Base-by-base conservation (phyloP, 1,140 invertebrate species). In the Delia radicum region DNA sequence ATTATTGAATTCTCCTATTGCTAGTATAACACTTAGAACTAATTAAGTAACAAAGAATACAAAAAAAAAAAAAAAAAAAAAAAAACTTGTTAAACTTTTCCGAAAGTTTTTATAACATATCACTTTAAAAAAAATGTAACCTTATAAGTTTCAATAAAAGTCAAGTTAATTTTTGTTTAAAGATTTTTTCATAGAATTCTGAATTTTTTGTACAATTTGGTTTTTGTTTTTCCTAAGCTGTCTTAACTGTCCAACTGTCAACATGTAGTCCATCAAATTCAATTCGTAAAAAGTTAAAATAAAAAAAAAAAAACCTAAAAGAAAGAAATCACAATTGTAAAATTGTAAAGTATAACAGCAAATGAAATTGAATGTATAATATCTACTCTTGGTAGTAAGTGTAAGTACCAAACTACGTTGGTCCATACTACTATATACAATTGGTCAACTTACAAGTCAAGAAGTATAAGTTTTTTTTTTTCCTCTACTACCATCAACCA, bases 211-310 rank as follows among this genome's bases (percentile, higher is more conserved):
- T n/a, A n/a, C n/a, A n/a, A n/a, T 28, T 65, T 29, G 28, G 62
- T 65, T 28, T 28, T 65, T 21, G 15, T 65, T 65, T 29, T 65
- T 31, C 12, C 65, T 69, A 8, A 33, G 29, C 65, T 69, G 65
- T 69, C 65, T 37, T 8, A 69, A 69, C 65, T 69, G 65, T 69
- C 65, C 65, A 69, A 69, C 65, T 69, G 65, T 69, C 65, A 69
- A 21, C 65, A 69, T 69, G 65, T 69, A 69, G 65, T 69, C 65
- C 65, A 69, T 69, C 65, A 69, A 69, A 69, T 24, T 69, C 29
- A 69, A 69, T 69, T 69, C 29, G 21, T 69, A 69, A 15, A 21
- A 3, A 48, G n/a, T n/a, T n/a, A 55, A 55, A 55, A 8, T 7
- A 24, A 55, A 21, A 24, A 7, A 2, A 55, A 10, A 55, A 5